A percentile compares a stretch with the other conserved stretches of the same genome.
These are phyloP conservation scores for Perithous albicinctus DNA, from an alignment of 2,888 invertebrate genomes.

Conservation along the genomic window DNA sequence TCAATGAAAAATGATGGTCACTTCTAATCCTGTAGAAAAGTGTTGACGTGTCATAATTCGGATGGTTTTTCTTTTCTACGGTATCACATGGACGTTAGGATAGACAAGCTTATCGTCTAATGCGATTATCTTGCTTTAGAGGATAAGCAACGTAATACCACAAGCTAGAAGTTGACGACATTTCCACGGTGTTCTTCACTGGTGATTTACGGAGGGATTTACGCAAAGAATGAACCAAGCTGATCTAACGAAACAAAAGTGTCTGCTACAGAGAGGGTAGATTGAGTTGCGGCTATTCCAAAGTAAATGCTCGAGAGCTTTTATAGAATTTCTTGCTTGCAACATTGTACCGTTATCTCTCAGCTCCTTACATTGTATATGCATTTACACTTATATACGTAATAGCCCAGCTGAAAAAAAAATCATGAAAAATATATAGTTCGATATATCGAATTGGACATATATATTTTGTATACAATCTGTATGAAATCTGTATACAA, in stretches of 20 bases:
- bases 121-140: slow-evolving; percentile 14
- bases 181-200: background rate
- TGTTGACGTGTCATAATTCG: background rate
- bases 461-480: too few species aligned
- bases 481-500: too few species aligned
- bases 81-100: background rate
- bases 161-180: background rate
- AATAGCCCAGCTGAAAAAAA: too few species aligned
- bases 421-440: too few species aligned
- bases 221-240: slow-evolving; percentile 1
- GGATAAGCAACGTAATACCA: background rate
- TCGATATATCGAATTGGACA: too few species aligned
- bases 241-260: background rate
- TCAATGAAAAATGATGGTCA: slow-evolving; percentile 2
- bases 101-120: background rate
- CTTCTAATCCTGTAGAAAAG: background rate
- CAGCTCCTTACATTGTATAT: background rate
- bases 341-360: background rate
- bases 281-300: background rate
- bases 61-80: background rate
- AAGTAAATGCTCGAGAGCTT: background rate
- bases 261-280: background rate
- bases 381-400: background rate
- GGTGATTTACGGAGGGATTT: background rate
- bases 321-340: background rate